Evolutionary conservation across 1,140 invertebrate genomes (phyloP), one percentile per base, ranked within the genome.

Genomic region (Drosophila jambulina): DNA sequence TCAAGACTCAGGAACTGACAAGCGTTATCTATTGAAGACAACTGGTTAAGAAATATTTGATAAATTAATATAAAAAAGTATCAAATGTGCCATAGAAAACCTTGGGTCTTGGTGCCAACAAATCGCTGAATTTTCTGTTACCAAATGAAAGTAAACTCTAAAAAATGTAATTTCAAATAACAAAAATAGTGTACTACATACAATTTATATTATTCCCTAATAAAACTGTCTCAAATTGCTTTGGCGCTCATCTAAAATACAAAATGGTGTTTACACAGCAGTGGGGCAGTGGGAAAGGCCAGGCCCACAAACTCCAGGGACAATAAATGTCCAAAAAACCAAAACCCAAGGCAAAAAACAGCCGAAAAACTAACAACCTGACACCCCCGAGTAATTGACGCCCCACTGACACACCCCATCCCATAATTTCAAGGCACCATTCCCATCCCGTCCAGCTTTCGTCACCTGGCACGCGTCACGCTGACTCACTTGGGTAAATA

Each of bases 401-500:
- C 42, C 43, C 71, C 59, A 56, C 42, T 43, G 56, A 19, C 54
- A 19, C 36, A 42, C 19, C 42, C 34, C 69, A 57, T 27, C 19
- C 27, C 64, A 46, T 46, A 34, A 15, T 19, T 40, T 2, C 1
- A 13, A 17, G 29, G 8, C 27, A 27, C 59, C 27, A 34, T 56
- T 25, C 34, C 53, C 38, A 25, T 32, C 45, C 43, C 23, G 29
- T 38, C 23, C 57, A 65, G 56, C 75, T 78, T 57, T 78, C 75
- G 63, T 69, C 75, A 78, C 75, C 36, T 60, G 74, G 75, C 75
- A 78, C 75, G 75, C 75, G 74, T 78, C 75, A 78, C 80, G 84
- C 84, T 87, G 83, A 87, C 67, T 87, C 83, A 88, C 67, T 80
- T 84, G 51, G 40, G 48, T 71, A 83, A 82, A 81, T 63, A 78